Percentiles rank a stretch among this genome's conserved stretches.
phyloP scores from a whole-genome alignment of 2,113 vertebrate genomes.

The Platycercus adscitus region DNA sequence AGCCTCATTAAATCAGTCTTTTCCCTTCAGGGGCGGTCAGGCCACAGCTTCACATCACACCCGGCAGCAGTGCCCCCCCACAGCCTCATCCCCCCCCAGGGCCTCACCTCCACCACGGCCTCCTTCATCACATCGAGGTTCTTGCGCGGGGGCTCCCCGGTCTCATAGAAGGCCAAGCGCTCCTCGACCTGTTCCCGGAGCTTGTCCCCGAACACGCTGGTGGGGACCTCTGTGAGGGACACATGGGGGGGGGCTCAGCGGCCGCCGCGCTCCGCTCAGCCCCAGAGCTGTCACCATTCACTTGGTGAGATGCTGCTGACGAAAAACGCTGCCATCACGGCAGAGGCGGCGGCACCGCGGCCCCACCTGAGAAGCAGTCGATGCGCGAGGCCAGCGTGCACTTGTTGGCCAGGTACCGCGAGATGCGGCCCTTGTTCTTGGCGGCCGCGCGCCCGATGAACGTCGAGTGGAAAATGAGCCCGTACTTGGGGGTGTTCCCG shows the following conservation, averaged over 20 bases:
- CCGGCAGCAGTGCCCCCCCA: slow-evolving; percentile 28
- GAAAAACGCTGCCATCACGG: slow-evolving; percentile 96
- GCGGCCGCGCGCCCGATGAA: slow-evolving; percentile 95
- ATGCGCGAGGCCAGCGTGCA: neutral
- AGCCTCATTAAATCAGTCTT: slow-evolving; percentile 99
- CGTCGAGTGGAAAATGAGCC: slow-evolving; percentile 97
- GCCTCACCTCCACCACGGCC: slow-evolving; percentile 83
- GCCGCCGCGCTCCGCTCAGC: slow-evolving; percentile 83
- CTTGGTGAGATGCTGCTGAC: slow-evolving; percentile 92
- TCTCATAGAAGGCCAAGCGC: slow-evolving; percentile 92
- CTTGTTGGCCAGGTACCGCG: slow-evolving; percentile 92
- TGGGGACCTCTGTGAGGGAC: slow-evolving; percentile 84
- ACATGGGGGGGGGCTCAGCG: neutral
- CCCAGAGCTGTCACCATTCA: slow-evolving; percentile 83
- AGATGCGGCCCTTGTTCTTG: slow-evolving; percentile 98
- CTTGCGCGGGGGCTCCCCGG: slow-evolving; percentile 88
- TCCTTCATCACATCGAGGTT: slow-evolving; percentile 96
- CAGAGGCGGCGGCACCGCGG: slow-evolving; percentile 21
- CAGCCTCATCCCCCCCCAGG: neutral
- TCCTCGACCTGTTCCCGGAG: slow-evolving; percentile 94
- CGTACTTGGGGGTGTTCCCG: slow-evolving; percentile 97
- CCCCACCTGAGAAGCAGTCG: neutral
- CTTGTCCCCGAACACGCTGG: slow-evolving; percentile 91
- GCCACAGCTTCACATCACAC: slow-evolving; percentile 82
- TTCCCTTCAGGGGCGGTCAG: slow-evolving; percentile 81